These are phyloP conservation scores for Synanthedon myopaeformis DNA, from an alignment of 2,888 invertebrate species.

Conservation along the genomic window DNA sequence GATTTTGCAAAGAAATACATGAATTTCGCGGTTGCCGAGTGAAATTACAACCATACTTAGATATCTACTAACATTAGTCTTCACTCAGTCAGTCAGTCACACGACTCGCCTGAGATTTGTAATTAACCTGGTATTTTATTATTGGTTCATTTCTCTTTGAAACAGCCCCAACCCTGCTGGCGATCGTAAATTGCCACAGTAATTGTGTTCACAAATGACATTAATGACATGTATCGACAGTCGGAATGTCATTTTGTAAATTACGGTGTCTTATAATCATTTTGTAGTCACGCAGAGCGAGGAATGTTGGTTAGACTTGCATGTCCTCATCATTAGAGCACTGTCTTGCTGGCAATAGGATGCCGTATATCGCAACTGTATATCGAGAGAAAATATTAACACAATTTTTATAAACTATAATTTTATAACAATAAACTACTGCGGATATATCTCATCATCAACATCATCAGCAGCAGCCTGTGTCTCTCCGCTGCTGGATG, in stretches of 20 bases:
- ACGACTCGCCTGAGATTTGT: neutral
- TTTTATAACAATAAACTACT: too few relatives aligned
- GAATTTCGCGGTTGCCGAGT: too few relatives aligned
- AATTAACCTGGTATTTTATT: constrained; percentile 7
- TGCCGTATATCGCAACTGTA: too few relatives aligned
- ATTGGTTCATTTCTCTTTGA: constrained; percentile 6
- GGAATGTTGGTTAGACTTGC: constrained; percentile 27
- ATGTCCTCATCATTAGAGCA: neutral
- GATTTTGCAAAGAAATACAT: too few relatives aligned
- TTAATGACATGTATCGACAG: constrained; percentile 44
- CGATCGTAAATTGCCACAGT: constrained; percentile 27
- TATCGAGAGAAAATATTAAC: too few relatives aligned
- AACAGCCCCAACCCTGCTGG: constrained; percentile 17
- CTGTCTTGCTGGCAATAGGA: neutral
- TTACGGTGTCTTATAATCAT: constrained; percentile 33
- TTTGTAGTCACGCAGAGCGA: constrained; percentile 33
- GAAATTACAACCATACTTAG: too few relatives aligned
- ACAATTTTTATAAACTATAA: too few relatives aligned
- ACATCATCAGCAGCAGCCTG: too few relatives aligned
- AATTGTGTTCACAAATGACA: constrained; percentile 48
- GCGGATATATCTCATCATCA: too few relatives aligned
- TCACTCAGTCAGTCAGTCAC: neutral
- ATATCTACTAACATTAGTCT: too few relatives aligned
- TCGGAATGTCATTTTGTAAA: constrained; percentile 58
- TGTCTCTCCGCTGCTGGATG: too few relatives aligned